Percentiles rank a stretch among this genome's conserved stretches.
phyloP scores from a whole-genome alignment of 1,140 invertebrate species.

The Calycopis cecrops region DNA sequence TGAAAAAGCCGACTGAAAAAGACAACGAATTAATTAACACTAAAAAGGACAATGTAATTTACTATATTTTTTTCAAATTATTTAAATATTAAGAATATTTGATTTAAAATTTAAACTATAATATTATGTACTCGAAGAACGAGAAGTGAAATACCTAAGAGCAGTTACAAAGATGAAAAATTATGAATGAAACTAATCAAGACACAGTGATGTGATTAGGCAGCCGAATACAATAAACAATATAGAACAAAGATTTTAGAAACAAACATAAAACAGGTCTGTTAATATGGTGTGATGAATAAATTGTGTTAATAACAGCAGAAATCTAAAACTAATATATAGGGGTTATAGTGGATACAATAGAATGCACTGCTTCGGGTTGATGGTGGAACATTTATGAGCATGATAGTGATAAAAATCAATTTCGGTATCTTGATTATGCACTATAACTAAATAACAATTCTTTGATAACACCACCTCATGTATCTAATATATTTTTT shows the following conservation, averaged over 20 bases:
- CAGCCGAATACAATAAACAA: background rate
- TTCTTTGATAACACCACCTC: too few species aligned
- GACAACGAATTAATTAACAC: too few species aligned
- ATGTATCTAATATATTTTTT: too few species aligned
- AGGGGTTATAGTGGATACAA: background rate
- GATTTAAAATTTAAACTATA: too few species aligned
- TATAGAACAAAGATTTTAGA: background rate
- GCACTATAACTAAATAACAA: too few species aligned
- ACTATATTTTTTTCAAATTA: too few species aligned
- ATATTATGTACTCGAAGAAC: too few species aligned
- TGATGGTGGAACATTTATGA: slow-evolving; percentile 8
- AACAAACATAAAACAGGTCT: background rate
- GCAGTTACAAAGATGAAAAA: background rate
- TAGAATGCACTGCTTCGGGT: background rate
- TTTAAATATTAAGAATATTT: too few species aligned
- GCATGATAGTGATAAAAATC: background rate
- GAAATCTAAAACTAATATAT: background rate
- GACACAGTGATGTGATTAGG: background rate
- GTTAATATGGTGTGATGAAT: background rate
- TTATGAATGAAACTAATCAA: background rate
- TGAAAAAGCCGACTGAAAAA: background rate
- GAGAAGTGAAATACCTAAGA: too few species aligned
- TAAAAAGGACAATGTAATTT: too few species aligned
- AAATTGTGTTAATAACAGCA: slow-evolving; percentile 6
- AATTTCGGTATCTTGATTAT: too few species aligned